Base-by-base conservation (phyloP, 2,113 vertebrate genomes). In the Cyprinodon variegatus region DNA sequence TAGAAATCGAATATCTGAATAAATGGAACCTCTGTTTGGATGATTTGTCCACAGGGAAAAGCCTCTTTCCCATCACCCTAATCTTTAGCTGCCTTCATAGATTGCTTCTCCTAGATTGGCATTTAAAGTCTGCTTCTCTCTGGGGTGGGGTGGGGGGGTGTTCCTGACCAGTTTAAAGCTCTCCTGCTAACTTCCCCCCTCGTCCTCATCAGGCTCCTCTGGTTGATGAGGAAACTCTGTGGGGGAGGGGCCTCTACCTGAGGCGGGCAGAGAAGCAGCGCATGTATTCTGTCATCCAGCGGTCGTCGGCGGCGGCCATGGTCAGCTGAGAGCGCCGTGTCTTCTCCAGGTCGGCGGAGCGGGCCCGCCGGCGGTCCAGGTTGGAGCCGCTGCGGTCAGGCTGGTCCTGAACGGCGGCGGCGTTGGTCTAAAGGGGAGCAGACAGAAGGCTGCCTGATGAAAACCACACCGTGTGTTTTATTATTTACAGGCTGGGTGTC, bases 221-320 rank as follows among this genome's bases (percentile, higher is more conserved):
- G 29, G 29, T 29, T 29, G 5, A 1, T 64, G 11, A 38, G 29
- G 45, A 70, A 64, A 69, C n/a, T 65, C 4, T 0, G 0, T 12
- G 11, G 1, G 53, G 29, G n/a, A 15, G 61, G n/a, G 1, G 64
- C 36, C 69, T 91, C 88, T 92, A 95, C 84, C 94, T 92, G 70
- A 93, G 83, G 43, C 97, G 90, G 4, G 97, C 96, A 0, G 97
- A 99, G 89, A 96, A 99, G 92, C 98, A 99, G 71, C 97, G 94
- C 98, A 98, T 99, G 65, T 99, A 99, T 84, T 99, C 98, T 0
- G 97, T 98, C 91, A 96, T 91, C 97, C 98, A 99, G 0, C 95
- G 96, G 81, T 96, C 96, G 11, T 97, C 96, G 3, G 95, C 96
- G 11, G 97, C 96, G 3, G 77, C 83, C 0, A 93, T 89, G 9